Percentiles rank a stretch among this genome's conserved stretches.
phyloP scores from a whole-genome alignment of 1,140 invertebrate genomes.

The Meloidogyne floridensis region DNA sequence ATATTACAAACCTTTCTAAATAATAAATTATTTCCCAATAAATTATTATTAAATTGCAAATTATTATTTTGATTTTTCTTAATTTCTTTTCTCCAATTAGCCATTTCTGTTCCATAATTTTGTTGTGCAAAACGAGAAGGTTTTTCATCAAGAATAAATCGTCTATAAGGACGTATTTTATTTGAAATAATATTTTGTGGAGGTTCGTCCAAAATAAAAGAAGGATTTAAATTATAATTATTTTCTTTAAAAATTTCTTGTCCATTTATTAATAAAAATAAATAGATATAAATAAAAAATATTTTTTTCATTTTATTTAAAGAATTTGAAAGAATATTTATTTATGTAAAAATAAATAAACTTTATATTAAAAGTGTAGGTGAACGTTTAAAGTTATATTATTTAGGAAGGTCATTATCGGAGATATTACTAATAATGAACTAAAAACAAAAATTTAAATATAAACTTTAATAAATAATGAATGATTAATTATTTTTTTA shows the following conservation, averaged over 20 bases:
- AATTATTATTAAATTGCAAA: not conserved
- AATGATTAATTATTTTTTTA: too few species aligned
- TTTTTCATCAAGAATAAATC: not conserved
- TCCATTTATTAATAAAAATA: not conserved
- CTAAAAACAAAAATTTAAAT: too few species aligned
- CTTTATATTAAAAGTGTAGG: too few species aligned
- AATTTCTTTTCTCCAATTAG: not conserved
- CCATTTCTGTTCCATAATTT: not conserved
- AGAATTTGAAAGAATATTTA: not conserved
- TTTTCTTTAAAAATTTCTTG: not conserved
- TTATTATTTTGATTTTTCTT: not conserved
- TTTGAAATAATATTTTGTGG: not conserved
- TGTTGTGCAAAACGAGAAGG: not conserved
- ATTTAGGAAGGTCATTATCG: too few species aligned
- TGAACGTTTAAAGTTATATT: too few species aligned
- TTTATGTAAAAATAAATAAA: too few species aligned
- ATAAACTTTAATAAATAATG: too few species aligned
- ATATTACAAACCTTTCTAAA: not conserved
- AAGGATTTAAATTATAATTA: too few species aligned
- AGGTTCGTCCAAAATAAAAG: not conserved
- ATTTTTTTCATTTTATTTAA: too few species aligned
- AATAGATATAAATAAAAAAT: constrained; percentile 9
- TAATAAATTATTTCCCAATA: not conserved
- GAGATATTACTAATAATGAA: too few species aligned
- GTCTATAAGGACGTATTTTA: not conserved